These are phyloP conservation scores for Sarcophaga caerulescens DNA, from an alignment of 2,888 invertebrate species.

Conservation along the genomic window DNA sequence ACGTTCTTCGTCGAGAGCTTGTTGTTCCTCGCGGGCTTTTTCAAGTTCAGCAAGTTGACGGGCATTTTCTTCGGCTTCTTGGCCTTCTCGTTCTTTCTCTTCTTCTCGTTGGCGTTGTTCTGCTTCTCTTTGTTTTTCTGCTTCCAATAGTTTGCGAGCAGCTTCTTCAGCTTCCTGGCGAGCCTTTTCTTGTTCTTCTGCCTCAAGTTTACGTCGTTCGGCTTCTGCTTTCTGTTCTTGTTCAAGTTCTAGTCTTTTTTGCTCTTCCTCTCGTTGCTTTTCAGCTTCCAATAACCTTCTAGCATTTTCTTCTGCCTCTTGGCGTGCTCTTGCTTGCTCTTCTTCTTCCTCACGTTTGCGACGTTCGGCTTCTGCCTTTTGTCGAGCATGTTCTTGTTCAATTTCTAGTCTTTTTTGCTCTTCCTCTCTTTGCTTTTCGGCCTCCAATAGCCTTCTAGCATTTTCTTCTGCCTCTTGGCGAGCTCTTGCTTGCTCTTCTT, in stretches of 20 bases:
- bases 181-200: conserved; percentile 47
- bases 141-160: conserved; percentile 52
- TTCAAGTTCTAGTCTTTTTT: conserved; percentile 50
- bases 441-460: conserved; percentile 52
- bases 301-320: conserved; percentile 52
- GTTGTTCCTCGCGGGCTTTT: conserved; percentile 55
- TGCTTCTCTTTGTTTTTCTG: conserved; percentile 63
- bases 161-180: conserved; percentile 51
- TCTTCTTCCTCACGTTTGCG: conserved; percentile 58
- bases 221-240: conserved; percentile 43
- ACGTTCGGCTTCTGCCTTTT: conserved; percentile 57
- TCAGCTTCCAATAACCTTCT: conserved; percentile 62
- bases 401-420: conserved; percentile 44
- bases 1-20: conserved; percentile 31
- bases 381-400: conserved; percentile 50
- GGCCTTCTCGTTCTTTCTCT: conserved; percentile 47
- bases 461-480: conserved; percentile 52
- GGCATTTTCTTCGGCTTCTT: conserved; percentile 62
- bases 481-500: conserved; percentile 51
- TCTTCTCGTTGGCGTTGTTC: conserved; percentile 51
- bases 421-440: conserved; percentile 62
- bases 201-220: conserved; percentile 62
- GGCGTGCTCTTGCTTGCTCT: conserved; percentile 38
- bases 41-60: conserved; percentile 61
- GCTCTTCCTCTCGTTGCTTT: conserved; percentile 56